Base-by-base conservation (phyloP, 2,113 vertebrate genomes). In the Naja naja region DNA sequence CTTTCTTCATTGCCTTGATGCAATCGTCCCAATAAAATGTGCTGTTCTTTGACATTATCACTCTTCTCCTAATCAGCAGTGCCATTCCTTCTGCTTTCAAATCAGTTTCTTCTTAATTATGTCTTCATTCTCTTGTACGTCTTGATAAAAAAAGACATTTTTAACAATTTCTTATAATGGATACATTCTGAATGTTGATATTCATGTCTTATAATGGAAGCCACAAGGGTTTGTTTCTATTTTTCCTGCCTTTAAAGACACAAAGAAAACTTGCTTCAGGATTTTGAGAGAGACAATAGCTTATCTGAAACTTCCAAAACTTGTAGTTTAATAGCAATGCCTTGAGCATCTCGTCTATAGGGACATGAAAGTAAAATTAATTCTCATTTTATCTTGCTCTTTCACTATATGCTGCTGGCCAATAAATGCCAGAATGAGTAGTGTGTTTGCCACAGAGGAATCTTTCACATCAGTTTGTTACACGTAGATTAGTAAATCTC, bases 321-420 rank as follows among this genome's bases (percentile, higher is more conserved):
- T n/a, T 93, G 92, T 85, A 85, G 53, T 58, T 92, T 93, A 85
- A 93, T 86, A 93, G 88, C 69, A 89, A 55, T 34, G 92, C 92
- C 92, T 85, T 93, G 88, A 90, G 92, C 69, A 93, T 60, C 53
- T 52, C 34, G 53, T 93, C 92, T 93, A 39, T 9, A 27, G 92
- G 88, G 88, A 93, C 69, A 93, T 93, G 85, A 89, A 93, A 85
- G 88, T 90, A 93, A 86, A 90, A 93, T 93, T 90, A 93, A 93
- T 93, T 90, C 74, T 85, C 92, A 89, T 92, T 89, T 92, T 92
- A 92, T 92, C 92, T 92, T 58, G 27, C 64, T 89, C 92, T 85
- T 89, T 89, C 88, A 90, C 30, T 85, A 85, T 89, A 58, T 89
- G 88, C 92, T 89, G 53, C 69, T 60, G 88, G 92, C 74, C 88